A percentile compares a stretch with the other conserved stretches of the same genome.
Evolutionary conservation across 2,888 invertebrate species (phyloP).

Genomic region (Orthonychiurus folsomi): DNA sequence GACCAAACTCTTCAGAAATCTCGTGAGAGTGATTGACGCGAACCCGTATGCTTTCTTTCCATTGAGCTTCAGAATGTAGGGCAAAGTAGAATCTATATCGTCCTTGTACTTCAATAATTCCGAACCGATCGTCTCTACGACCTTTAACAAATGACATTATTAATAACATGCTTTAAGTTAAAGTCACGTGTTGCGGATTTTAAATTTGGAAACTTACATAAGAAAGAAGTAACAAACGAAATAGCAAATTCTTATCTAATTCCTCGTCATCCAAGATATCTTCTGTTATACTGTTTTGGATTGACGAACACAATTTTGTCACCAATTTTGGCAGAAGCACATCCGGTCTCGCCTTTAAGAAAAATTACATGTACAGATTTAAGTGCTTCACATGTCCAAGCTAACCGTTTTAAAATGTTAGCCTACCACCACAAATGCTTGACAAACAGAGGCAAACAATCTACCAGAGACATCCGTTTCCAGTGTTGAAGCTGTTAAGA

Average conservation of each 20-base stretch:
- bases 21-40: slow-evolving; percentile 26
- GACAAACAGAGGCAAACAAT: slow-evolving; percentile 63
- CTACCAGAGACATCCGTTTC: slow-evolving; percentile 77
- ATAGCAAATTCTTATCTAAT: slow-evolving; percentile 66
- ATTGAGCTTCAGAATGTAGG: slow-evolving; percentile 46
- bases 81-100: slow-evolving; percentile 49
- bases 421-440: slow-evolving; percentile 49
- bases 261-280: slow-evolving; percentile 64
- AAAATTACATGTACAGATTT: background rate
- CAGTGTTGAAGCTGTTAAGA: too few species aligned
- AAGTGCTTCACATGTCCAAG: background rate
- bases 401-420: background rate
- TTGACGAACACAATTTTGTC: slow-evolving; percentile 60
- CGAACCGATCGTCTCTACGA: slow-evolving; percentile 45
- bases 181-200: slow-evolving; percentile 5
- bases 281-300: slow-evolving; percentile 55
- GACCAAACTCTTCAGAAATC: slow-evolving; percentile 33
- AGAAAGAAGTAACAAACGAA: slow-evolving; percentile 64
- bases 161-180: too few species aligned
- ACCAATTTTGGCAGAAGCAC: slow-evolving; percentile 62
- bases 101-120: slow-evolving; percentile 51
- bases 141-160: slow-evolving; percentile 21
- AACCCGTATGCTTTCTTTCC: slow-evolving; percentile 38
- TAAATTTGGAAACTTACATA: slow-evolving; percentile 48
- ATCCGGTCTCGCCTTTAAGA: slow-evolving; percentile 53